Evolutionary conservation across 2,888 invertebrate genomes (phyloP), one percentile per base, ranked within the genome.

Genomic region (Epinotia brunnichana): DNA sequence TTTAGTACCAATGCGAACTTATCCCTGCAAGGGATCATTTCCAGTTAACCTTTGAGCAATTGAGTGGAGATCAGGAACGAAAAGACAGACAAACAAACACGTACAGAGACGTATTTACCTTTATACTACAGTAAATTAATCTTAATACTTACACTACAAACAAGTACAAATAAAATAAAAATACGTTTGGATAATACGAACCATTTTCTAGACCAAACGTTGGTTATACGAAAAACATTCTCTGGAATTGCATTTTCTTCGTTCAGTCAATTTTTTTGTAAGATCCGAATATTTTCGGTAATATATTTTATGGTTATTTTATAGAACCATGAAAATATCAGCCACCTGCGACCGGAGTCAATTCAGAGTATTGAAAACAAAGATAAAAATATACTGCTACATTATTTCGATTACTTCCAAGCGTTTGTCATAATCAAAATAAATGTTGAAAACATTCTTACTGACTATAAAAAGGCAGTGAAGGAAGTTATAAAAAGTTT

Each of bases 321-420:
- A 71, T 71, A 54, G 66, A 66, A 66, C 66, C 60, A 60, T 71
- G 53, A 66, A 71, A 71, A 66, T 66, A 61, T 71, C 53, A 41
- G 59, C 66, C 71, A 71, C 71, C 71, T 71, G 71, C 57, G 53
- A 9, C 24, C 60, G n/a, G 44, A 60, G 53, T 59, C 66, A 60
- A 71, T 66, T 60, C 17, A 9, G 13, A 66, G 66, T 71, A 71
- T 66, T 66, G 66, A 60, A 64, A 71, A 66, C 10, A 24, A 24
- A 24, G 13, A 60, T 41, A 51, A 66, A 53, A 54, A 60, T 54
- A 60, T 60, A 60, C 11, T 19, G 56, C 29, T 66, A 10, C 66
- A 60, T 71, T 66, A 71, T 15, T 13, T 41, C 9, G 64, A 70
- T 70, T 64, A 64, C 70, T 64, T 64, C 39, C n/a, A 21, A 29